Evolutionary conservation across 2,797 vertebrate genomes (phyloP), one percentile per base, ranked within the genome.

Genomic region (Enteromius unitaeniatus): DNA sequence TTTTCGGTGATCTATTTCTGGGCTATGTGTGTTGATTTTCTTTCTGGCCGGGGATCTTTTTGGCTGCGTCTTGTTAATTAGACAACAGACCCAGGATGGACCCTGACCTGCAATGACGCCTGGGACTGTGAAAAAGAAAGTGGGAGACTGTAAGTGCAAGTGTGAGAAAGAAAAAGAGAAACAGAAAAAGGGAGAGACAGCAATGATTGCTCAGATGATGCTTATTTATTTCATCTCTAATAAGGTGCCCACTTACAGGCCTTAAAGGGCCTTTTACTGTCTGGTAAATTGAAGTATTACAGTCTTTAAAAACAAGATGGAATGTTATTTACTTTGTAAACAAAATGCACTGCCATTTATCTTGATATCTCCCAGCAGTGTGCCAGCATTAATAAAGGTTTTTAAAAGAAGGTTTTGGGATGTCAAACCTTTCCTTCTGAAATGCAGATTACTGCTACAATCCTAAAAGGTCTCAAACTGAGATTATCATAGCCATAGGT

Each of bases 21-120:
- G 79, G 53, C 91, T 87, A 84, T 88, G 86, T 86, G 81, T 87
- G 79, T 86, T 83, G 87, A 77, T 81, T 90, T 84, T 76, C 79
- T 88, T 88, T 87, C 83, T 37, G 86, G 88, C 87, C 81, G 69
- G 49, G 78, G 73, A 82, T 89, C 88, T 91, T 91, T 91, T 93
- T 86, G 23, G 72, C 69, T 76, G 47, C 77, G 49, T 74, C 76
- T 64, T 86, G 84, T 91, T 91, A 89, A 92, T 91, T 90, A 92
- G 88, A 89, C 85, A 90, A 77, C 85, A 65, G 58, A 79, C 86
- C 83, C 58, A 67, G 77, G 79, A 87, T 84, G 85, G 87, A 88
- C 80, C 82, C 81, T 92, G 86, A 91, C 88, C 79, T 73, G 37
- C 64, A 74, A 78, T 88, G 88, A 85, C 87, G 88, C 89, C 85